Evolutionary conservation across 64 coral and sea anemone species (phyloP).

Genomic region (Pocillopora verrucosa): DNA sequence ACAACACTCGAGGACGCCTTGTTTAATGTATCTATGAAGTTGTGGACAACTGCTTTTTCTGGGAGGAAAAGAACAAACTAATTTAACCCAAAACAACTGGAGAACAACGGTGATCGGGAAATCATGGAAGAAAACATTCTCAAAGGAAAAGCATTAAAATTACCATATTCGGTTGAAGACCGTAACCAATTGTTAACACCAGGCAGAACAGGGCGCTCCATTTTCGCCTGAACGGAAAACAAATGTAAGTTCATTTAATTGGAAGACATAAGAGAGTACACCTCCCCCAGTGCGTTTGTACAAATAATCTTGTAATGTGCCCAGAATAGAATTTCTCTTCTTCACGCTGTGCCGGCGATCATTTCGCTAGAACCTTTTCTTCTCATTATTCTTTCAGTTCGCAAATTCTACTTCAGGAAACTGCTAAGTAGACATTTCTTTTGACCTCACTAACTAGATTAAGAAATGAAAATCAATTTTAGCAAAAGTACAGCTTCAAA

Average conservation of each 20-base stretch:
- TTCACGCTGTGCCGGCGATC: too few relatives aligned
- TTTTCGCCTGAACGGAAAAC: not conserved
- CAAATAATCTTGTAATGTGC: too few relatives aligned
- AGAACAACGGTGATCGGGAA: not conserved
- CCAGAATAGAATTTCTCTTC: too few relatives aligned
- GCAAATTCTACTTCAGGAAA: too few relatives aligned
- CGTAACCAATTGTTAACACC: constrained; percentile 55
- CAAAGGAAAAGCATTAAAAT: not conserved
- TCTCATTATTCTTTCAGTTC: too few relatives aligned
- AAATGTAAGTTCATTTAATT: not conserved
- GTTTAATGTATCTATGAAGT: constrained; percentile 82
- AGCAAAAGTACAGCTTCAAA: too few relatives aligned
- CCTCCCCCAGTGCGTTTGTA: too few relatives aligned
- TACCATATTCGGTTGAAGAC: constrained; percentile 69
- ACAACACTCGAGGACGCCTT: constrained; percentile 58
- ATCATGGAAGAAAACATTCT: not conserved
- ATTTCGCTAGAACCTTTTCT: too few relatives aligned
- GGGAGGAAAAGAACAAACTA: not conserved
- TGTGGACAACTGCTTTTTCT: constrained; percentile 93
- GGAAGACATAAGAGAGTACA: too few relatives aligned
- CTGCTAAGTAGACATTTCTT: too few relatives aligned
- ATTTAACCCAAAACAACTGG: not conserved
- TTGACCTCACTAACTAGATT: too few relatives aligned
- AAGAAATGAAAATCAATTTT: too few relatives aligned
- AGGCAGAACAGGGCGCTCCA: constrained; percentile 28